Conservation (phyloP, 2,797 vertebrate genomes). For the Sciaenops ocellatus region DNA sequence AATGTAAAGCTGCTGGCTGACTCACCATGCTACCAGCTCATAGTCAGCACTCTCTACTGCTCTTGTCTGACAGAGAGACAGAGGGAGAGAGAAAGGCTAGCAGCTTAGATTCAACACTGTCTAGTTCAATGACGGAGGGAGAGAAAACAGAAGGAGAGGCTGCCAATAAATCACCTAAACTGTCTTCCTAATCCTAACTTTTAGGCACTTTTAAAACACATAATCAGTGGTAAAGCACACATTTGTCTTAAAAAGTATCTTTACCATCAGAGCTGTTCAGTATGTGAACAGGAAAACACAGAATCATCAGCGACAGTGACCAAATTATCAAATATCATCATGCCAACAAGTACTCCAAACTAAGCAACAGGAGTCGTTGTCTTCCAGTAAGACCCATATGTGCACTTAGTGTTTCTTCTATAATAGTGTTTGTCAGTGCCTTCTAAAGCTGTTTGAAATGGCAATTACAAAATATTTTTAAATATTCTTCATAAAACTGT, state of each 20-base stretch:
- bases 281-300: neutral
- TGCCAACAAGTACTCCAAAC: constrained; percentile 1
- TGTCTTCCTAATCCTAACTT: neutral
- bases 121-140: constrained; percentile 40
- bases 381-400: neutral
- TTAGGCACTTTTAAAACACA: neutral
- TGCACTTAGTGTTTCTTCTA: neutral
- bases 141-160: constrained; percentile 47
- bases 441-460: neutral
- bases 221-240: constrained; percentile 11
- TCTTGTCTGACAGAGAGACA: constrained; percentile 73
- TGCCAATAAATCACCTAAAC: constrained; percentile 30
- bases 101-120: constrained; percentile 70
- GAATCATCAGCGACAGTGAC: neutral
- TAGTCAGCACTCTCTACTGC: constrained; percentile 80
- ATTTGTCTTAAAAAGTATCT: constrained; percentile 7
- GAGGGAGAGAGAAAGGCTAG: constrained; percentile 57
- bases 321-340: constrained; percentile 2
- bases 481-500: neutral
- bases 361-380: neutral
- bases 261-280: neutral
- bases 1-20: constrained; percentile 85
- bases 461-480: neutral
- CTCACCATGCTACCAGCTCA: constrained; percentile 81
- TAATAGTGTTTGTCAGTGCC: neutral